Conservation (phyloP, 2,888 invertebrate genomes). For the Rhingia rostrata region DNA sequence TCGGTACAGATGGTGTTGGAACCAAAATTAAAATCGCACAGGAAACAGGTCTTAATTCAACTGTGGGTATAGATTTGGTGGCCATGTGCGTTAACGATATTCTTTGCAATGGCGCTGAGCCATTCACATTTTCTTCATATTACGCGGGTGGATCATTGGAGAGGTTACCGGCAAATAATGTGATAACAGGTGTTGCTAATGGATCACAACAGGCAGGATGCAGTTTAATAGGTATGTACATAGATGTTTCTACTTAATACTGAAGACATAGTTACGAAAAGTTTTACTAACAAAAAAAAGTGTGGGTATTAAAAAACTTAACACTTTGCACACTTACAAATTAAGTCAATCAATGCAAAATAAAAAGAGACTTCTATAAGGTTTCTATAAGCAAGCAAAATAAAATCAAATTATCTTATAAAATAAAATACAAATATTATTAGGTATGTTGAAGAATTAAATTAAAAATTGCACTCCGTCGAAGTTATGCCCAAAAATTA, state of each 20-base stretch:
- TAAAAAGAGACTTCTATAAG: too few species aligned
- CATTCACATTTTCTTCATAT: constrained; percentile 98
- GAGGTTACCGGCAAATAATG: constrained; percentile 86
- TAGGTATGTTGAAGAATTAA: too few species aligned
- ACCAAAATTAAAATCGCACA: constrained; percentile 97
- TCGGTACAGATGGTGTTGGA: constrained; percentile 99
- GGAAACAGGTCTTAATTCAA: constrained; percentile 88
- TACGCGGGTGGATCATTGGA: constrained; percentile 93
- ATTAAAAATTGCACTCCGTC: too few species aligned
- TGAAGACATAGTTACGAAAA: too few species aligned
- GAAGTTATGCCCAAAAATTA: too few species aligned
- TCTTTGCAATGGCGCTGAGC: constrained; percentile 96
- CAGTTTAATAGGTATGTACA: constrained; percentile 89
- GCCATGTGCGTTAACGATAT: constrained; percentile 99
- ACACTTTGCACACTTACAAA: too few species aligned
- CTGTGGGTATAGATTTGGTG: constrained; percentile 96
- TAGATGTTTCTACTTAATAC: constrained; percentile 2
- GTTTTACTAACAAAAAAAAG: too few species aligned
- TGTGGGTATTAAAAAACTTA: too few species aligned
- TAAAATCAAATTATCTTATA: too few species aligned
- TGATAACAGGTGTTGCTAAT: constrained; percentile 87
- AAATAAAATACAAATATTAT: too few species aligned
- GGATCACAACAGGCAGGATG: constrained; percentile 93
- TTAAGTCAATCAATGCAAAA: too few species aligned
- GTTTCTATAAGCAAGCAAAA: too few species aligned